These are phyloP conservation scores for Notodonta dromedarius DNA, from an alignment of 2,888 invertebrate genomes.

Conservation along the genomic window DNA sequence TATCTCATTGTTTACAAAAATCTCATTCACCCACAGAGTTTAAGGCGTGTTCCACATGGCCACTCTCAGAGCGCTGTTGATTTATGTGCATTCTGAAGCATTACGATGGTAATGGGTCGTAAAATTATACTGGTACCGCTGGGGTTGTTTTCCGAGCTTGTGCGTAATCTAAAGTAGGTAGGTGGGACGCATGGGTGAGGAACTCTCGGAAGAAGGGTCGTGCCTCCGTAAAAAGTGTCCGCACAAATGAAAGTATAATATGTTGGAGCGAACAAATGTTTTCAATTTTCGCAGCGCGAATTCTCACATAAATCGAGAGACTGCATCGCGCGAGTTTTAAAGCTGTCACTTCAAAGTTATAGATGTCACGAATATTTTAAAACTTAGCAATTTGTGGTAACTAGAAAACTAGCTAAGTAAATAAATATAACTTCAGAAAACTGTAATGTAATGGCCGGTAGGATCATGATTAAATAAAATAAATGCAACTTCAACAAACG, in stretches of 20 bases:
- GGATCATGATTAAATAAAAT: too few relatives aligned
- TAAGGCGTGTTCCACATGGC: slow-evolving; percentile 26
- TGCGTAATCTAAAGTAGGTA: slow-evolving; percentile 25
- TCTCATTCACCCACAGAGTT: slow-evolving; percentile 19
- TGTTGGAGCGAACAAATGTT: slow-evolving; percentile 16
- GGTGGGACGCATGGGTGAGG: slow-evolving; percentile 12
- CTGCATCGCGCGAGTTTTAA: slow-evolving; percentile 12
- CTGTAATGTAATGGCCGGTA: too few relatives aligned
- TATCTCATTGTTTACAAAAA: slow-evolving; percentile 26
- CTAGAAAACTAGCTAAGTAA: background rate
- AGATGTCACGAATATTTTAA: background rate
- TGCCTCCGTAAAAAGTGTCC: slow-evolving; percentile 9
- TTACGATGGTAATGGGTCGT: slow-evolving; percentile 46
- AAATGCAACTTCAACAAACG: too few relatives aligned
- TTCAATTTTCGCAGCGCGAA: slow-evolving; percentile 17
- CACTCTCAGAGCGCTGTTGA: slow-evolving; percentile 36
- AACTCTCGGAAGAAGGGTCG: slow-evolving; percentile 22
- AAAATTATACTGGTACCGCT: slow-evolving; percentile 48
- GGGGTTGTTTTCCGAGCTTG: slow-evolving; percentile 37
- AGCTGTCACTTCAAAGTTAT: slow-evolving; percentile 11
- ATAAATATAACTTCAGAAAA: background rate
- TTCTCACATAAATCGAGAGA: slow-evolving; percentile 12
- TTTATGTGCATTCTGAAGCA: slow-evolving; percentile 48
- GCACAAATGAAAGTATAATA: slow-evolving; percentile 22
- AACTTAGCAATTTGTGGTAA: background rate